Evolutionary conservation across 2,113 vertebrate species (phyloP).

Genomic region (Thomomys bottae): DNA sequence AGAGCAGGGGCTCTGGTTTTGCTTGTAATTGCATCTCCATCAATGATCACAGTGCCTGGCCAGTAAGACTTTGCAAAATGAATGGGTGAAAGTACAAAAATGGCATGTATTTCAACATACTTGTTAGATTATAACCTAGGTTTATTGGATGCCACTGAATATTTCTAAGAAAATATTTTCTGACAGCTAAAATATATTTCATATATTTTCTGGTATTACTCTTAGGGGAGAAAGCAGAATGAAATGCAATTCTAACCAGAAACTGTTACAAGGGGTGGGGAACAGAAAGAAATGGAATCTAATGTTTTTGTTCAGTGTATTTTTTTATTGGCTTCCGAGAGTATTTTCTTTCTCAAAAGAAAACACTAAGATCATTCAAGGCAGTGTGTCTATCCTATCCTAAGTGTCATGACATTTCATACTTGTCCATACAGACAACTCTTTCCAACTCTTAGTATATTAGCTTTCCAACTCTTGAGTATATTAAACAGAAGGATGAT

Average conservation of each 20-base stretch:
- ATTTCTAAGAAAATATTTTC: constrained; percentile 6
- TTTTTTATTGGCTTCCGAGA: not conserved
- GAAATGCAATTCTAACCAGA: constrained; percentile 27
- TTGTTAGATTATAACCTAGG: not conserved
- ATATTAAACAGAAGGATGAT: not conserved
- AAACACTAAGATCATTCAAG: not conserved
- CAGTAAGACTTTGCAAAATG: not conserved
- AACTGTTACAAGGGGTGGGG: not conserved
- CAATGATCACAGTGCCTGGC: not conserved
- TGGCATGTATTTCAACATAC: not conserved
- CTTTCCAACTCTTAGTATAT: not conserved
- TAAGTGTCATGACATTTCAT: not conserved
- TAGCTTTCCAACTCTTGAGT: not conserved
- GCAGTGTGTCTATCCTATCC: not conserved
- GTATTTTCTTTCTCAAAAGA: not conserved
- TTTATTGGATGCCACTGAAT: not conserved
- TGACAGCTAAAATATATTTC: not conserved
- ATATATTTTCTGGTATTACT: constrained; percentile 8
- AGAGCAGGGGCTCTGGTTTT: not conserved
- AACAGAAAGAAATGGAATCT: not conserved
- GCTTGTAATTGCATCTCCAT: not conserved
- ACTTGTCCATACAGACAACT: not conserved
- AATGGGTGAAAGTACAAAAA: not conserved
- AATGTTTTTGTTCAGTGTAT: not conserved
- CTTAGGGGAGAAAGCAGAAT: not conserved